Evolutionary conservation across 2,888 invertebrate genomes (phyloP).

Genomic region (Pelosia muscerda): DNA sequence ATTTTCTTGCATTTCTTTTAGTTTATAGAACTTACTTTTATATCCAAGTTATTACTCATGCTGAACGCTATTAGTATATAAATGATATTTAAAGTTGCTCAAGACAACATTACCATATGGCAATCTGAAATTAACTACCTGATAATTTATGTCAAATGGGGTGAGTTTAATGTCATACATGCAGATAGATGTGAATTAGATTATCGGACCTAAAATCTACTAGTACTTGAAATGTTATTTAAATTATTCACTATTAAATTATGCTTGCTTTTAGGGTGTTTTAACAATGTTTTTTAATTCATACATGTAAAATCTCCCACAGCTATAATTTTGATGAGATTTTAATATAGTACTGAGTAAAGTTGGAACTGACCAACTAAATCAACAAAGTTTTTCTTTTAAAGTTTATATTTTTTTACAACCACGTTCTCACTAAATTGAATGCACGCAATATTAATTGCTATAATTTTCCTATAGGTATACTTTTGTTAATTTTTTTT

Average conservation of each 20-base stretch:
- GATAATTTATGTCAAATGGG: constrained; percentile 6
- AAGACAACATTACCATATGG: not conserved
- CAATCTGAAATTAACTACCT: not conserved
- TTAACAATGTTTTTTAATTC: not conserved
- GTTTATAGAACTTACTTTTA: too few relatives aligned
- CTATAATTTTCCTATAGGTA: too few relatives aligned
- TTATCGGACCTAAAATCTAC: not conserved
- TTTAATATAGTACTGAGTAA: not conserved
- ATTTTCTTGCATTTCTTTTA: too few relatives aligned
- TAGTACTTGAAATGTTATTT: not conserved
- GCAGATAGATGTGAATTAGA: not conserved
- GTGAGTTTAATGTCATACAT: not conserved
- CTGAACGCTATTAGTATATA: not conserved
- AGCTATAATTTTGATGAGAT: not conserved
- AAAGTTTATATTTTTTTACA: not conserved
- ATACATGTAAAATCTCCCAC: not conserved
- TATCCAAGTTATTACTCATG: not conserved
- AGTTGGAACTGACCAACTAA: not conserved
- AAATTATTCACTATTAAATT: not conserved
- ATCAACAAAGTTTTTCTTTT: not conserved
- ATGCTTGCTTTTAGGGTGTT: not conserved
- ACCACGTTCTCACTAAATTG: not conserved
- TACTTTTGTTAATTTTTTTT: not conserved
- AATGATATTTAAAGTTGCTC: not conserved
- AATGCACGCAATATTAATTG: too few relatives aligned